These are phyloP conservation scores for Torymus auratus DNA, from an alignment of 2,888 invertebrate genomes.

Conservation along the genomic window DNA sequence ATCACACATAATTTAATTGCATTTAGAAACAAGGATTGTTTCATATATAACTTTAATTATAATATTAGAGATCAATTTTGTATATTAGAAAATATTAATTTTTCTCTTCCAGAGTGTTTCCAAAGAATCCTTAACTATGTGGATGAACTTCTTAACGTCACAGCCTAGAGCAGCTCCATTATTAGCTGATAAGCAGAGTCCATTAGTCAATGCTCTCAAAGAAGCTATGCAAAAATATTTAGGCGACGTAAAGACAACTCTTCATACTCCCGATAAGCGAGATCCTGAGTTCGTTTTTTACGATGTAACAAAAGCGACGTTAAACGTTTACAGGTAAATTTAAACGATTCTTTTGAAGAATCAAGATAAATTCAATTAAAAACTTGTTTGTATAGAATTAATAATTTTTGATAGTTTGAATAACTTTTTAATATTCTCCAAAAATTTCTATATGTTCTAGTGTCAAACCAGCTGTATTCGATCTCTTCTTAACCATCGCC, in stretches of 20 bases:
- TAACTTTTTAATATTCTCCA: too few species aligned
- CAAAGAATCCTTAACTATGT: slow-evolving; percentile 84
- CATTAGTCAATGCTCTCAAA: slow-evolving; percentile 84
- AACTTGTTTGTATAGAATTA: too few species aligned
- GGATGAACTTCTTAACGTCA: slow-evolving; percentile 85
- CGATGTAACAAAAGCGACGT: slow-evolving; percentile 85
- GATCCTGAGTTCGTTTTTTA: slow-evolving; percentile 97
- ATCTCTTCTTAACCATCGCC: slow-evolving; percentile 92
- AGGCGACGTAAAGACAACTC: slow-evolving; percentile 84
- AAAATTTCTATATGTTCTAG: slow-evolving; percentile 79
- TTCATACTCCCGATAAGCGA: slow-evolving; percentile 86
- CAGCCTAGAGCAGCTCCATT: slow-evolving; percentile 88
- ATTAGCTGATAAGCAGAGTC: slow-evolving; percentile 82
- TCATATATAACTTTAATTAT: slow-evolving; percentile 18
- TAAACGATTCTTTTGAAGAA: slow-evolving; percentile 13
- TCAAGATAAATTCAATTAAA: background rate
- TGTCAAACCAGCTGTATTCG: slow-evolving; percentile 98
- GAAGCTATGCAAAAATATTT: slow-evolving; percentile 86
- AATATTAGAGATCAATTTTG: slow-evolving; percentile 31
- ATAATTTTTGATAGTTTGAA: background rate
- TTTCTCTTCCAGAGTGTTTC: slow-evolving; percentile 83
- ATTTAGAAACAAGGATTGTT: background rate
- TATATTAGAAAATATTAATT: background rate
- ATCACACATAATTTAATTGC: background rate
- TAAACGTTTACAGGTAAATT: slow-evolving; percentile 91